phyloP scores from a whole-genome alignment of 2,888 invertebrate species.

The Bellardia bayeri region DNA sequence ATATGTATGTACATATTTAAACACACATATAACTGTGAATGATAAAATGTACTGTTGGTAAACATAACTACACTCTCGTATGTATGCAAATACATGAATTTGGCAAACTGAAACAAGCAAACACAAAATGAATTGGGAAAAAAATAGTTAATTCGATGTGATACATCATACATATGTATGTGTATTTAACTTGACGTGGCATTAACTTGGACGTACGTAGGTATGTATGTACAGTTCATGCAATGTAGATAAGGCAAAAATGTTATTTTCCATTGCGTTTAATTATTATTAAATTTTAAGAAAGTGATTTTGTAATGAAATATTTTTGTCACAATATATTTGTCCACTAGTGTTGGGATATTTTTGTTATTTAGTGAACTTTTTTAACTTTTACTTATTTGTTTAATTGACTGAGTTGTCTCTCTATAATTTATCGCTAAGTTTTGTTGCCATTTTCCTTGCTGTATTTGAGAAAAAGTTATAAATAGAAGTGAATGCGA shows the following conservation, averaged over 20 bases:
- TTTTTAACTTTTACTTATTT: conserved; percentile 34
- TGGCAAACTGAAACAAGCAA: background rate
- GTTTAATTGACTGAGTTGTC: conserved; percentile 56
- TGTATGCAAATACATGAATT: conserved; percentile 22
- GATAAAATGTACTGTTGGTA: background rate
- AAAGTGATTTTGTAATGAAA: too few species aligned
- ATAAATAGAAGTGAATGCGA: conserved; percentile 32
- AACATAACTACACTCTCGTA: background rate
- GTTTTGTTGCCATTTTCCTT: conserved; percentile 44
- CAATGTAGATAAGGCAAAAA: background rate
- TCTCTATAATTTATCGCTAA: conserved; percentile 45
- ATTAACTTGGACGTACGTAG: background rate
- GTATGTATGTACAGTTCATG: background rate
- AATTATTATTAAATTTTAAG: too few species aligned
- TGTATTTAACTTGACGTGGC: background rate
- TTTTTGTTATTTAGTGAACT: conserved; percentile 23
- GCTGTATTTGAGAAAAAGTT: conserved; percentile 35
- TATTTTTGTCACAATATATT: background rate
- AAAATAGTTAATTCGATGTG: conserved; percentile 20
- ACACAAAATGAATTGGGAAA: background rate
- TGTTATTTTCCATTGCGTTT: too few species aligned
- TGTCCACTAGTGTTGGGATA: background rate
- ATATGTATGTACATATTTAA: background rate
- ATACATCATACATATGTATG: background rate
- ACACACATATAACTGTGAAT: background rate